Evolutionary conservation across 2,888 invertebrate genomes (phyloP), one percentile per base, ranked within the genome.

Genomic region (Drosophila parthenogenetica): DNA sequence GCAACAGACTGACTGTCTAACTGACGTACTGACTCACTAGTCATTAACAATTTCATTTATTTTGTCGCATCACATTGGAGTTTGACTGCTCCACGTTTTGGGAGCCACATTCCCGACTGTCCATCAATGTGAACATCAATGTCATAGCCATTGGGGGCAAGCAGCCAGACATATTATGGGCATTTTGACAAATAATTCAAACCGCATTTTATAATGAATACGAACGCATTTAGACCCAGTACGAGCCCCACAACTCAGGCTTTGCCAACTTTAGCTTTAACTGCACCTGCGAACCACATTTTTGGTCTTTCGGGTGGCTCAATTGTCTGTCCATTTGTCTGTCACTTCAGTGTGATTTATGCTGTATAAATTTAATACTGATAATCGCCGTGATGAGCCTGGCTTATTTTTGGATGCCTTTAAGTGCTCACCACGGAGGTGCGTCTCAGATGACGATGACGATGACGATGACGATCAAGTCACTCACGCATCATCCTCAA

Each of bases 21-120:
- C 10, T 40, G 63, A 43, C 51, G 37, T 29, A 22, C 29, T 57
- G 59, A 71, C 58, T 75, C 69, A 53, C 37, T 79, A 77, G 74
- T 79, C 81, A 87, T 90, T 89, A 86, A 83, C 81, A 90, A 89
- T 83, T 82, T 76, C 80, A 89, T 89, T 89, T 89, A 77, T 79
- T 86, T 77, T 84, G 81, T 82, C 72, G 77, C 81, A 75, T 77
- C 69, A 61, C 48, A 65, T 55, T 51, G 46, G 53, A 49, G 50
- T 35, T 43, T 51, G 10, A 40, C 19, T 39, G 50, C 45, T 16
- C 37, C 16, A 46, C 22, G 46, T 16, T 29, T 22, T 29, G 66
- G 11, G 5, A 25, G 19, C 10, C 25, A 54, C 58, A 48, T 51
- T 70, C 54, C 73, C 60, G 66, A 68, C 65, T 74, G 77, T 69